Conservation (phyloP, 2,797 vertebrate species). For the Pyrocephalus nanus region DNA sequence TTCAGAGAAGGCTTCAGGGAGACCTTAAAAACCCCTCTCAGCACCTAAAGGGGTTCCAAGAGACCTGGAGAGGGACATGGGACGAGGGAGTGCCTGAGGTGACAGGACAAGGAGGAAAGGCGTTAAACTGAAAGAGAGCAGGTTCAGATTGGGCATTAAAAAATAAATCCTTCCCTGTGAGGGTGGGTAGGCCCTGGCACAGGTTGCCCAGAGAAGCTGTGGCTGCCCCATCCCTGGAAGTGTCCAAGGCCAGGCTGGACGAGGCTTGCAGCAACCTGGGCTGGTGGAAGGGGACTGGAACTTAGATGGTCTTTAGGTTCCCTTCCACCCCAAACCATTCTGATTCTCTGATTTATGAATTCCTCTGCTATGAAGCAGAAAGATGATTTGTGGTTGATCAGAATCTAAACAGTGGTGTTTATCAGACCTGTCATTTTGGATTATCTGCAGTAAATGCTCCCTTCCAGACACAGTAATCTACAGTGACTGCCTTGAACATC, state of each 20-base stretch:
- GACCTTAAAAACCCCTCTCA: background rate
- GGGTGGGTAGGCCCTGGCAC: background rate
- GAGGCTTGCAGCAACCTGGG: accelerated
- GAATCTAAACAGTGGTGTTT: slow-evolving; percentile 4
- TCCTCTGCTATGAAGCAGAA: background rate
- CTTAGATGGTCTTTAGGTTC: accelerated
- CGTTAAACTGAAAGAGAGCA: background rate
- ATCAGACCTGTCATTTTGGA: slow-evolving; percentile 16
- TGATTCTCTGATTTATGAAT: background rate
- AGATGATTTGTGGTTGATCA: slow-evolving; percentile 3
- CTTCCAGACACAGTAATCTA: background rate
- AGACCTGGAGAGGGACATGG: background rate
- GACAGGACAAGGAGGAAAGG: background rate
- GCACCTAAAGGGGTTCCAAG: background rate
- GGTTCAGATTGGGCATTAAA: background rate
- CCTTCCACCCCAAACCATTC: background rate
- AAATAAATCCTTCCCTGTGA: background rate
- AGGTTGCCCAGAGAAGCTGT: background rate
- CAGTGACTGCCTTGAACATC: background rate
- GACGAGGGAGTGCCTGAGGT: background rate
- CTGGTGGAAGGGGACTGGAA: accelerated
- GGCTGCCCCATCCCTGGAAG: background rate
- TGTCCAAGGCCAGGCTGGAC: accelerated
- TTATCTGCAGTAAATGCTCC: slow-evolving; percentile 1
- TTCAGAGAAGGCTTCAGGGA: background rate